These are phyloP conservation scores for Deilephila porcellus DNA, from an alignment of 2,888 invertebrate species.

Conservation along the genomic window DNA sequence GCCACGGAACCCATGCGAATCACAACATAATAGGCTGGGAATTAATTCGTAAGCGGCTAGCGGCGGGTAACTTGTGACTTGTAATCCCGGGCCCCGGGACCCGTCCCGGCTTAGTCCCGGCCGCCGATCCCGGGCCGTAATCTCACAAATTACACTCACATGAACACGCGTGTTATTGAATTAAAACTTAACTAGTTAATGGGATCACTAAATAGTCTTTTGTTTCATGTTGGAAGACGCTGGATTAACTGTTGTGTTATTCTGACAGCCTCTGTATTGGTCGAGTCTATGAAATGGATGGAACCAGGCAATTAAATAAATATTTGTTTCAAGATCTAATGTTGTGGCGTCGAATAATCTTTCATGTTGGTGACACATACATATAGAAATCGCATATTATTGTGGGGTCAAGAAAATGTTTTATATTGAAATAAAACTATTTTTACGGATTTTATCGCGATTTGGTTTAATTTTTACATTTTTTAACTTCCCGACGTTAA, in stretches of 20 bases:
- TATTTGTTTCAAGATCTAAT: too few relatives aligned
- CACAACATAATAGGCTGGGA: constrained; percentile 46
- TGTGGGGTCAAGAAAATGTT: too few relatives aligned
- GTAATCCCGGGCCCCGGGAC: constrained; percentile 39
- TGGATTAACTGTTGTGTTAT: neutral
- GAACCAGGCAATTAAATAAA: too few relatives aligned
- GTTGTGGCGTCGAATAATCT: too few relatives aligned
- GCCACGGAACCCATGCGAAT: constrained; percentile 50
- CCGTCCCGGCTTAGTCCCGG: constrained; percentile 45
- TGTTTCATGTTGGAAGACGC: neutral
- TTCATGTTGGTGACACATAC: too few relatives aligned
- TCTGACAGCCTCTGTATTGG: neutral
- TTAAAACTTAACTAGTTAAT: constrained; percentile 46
- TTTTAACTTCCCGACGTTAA: too few relatives aligned
- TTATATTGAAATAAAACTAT: too few relatives aligned
- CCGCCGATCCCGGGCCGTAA: constrained; percentile 41
- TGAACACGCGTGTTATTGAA: constrained; percentile 53
- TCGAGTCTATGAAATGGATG: too few relatives aligned
- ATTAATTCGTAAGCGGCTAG: constrained; percentile 55
- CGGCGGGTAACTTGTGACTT: constrained; percentile 41
- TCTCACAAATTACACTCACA: constrained; percentile 56
- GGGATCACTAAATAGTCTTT: constrained; percentile 1
- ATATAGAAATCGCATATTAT: too few relatives aligned
- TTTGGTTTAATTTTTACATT: too few relatives aligned
- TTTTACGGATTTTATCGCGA: too few relatives aligned